phyloP scores from a whole-genome alignment of 2,888 invertebrate species.

The Omphaloscelis lunosa region DNA sequence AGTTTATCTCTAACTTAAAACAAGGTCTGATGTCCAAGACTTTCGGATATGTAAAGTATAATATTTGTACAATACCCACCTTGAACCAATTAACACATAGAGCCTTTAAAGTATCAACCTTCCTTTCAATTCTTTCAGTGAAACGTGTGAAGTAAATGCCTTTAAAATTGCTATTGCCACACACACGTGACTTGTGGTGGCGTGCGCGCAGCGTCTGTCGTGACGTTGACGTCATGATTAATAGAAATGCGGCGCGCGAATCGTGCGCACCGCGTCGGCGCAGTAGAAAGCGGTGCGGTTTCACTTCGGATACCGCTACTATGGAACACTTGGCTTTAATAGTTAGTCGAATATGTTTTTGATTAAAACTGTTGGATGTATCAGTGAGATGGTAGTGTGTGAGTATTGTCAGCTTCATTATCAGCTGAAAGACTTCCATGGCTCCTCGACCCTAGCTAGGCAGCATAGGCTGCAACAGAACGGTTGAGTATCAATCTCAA shows the following conservation, averaged over 20 bases:
- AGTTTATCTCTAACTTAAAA: no score
- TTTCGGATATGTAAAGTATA: background rate
- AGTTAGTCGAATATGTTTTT: conserved; percentile 4
- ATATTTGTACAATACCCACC: background rate
- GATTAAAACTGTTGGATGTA: background rate
- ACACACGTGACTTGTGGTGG: conserved; percentile 62
- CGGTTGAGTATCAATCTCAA: background rate
- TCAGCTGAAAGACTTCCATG: background rate
- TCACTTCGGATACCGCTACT: conserved; percentile 69
- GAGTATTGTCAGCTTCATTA: background rate
- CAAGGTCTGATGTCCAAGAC: background rate
- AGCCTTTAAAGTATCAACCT: background rate
- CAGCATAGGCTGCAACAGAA: no score
- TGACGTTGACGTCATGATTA: conserved; percentile 77
- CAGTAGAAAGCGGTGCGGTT: conserved; percentile 79
- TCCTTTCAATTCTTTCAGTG: conserved; percentile 28
- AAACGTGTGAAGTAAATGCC: conserved; percentile 43
- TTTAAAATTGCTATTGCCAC: conserved; percentile 53
- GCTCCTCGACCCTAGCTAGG: no score
- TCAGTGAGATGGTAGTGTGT: background rate
- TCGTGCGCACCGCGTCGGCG: conserved; percentile 74
- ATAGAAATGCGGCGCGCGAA: conserved; percentile 77
- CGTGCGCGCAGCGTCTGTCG: conserved; percentile 71
- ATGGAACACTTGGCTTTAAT: conserved; percentile 28
- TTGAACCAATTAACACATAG: background rate